Evolutionary conservation across 2,113 vertebrate genomes (phyloP).

Genomic region (Vanacampus margaritifer): DNA sequence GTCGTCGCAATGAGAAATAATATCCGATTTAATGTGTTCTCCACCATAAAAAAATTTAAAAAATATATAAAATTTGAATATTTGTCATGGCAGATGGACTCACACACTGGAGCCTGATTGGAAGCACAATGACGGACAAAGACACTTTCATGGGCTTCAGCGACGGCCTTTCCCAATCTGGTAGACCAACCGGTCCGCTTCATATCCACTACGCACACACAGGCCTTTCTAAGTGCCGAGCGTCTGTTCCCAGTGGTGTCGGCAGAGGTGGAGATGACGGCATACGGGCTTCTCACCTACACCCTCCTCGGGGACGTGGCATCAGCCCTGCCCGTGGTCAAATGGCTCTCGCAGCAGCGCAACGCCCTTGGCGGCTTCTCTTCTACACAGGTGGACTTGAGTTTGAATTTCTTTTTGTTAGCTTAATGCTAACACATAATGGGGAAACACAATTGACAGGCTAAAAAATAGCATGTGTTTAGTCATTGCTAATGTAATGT

Average conservation of each 20-base stretch:
- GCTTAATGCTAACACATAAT: neutral
- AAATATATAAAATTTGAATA: neutral
- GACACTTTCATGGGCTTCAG: slow-evolving; percentile 89
- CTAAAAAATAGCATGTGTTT: neutral
- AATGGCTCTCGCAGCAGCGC: slow-evolving; percentile 91
- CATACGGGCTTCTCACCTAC: slow-evolving; percentile 87
- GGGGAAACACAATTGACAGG: neutral
- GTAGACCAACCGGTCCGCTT: slow-evolving; percentile 52
- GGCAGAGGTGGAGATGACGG: slow-evolving; percentile 92
- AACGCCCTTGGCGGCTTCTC: slow-evolving; percentile 90
- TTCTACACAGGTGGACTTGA: slow-evolving; percentile 81
- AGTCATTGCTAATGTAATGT: no score
- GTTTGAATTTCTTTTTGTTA: neutral
- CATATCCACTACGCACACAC: neutral
- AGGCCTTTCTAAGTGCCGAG: neutral
- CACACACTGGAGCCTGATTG: slow-evolving; percentile 89
- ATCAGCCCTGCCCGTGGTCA: slow-evolving; percentile 85
- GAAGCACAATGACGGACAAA: slow-evolving; percentile 79
- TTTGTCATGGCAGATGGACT: slow-evolving; percentile 76
- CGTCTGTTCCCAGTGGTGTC: slow-evolving; percentile 79
- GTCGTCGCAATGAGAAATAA: neutral
- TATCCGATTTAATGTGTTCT: neutral
- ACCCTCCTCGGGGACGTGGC: slow-evolving; percentile 84
- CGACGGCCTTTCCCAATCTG: slow-evolving; percentile 86
- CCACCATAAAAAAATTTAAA: no score